phyloP scores from a whole-genome alignment of 2,888 invertebrate species.

The Lottia scabra region DNA sequence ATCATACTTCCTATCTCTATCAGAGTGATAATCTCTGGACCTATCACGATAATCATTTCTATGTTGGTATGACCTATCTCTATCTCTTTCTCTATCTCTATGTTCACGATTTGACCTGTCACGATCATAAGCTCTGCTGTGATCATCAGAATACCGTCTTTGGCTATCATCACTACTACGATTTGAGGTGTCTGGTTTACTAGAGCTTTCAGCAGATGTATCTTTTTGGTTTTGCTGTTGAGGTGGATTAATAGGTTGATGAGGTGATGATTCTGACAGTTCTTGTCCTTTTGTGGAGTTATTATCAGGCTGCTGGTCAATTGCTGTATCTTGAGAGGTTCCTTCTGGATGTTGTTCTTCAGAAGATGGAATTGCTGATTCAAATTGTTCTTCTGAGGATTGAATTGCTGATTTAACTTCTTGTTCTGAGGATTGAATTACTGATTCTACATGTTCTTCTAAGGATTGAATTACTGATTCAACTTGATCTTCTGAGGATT shows the following conservation, averaged over 20 bases:
- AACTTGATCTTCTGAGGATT: neutral
- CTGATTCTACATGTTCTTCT: neutral
- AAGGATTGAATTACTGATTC: too few relatives aligned
- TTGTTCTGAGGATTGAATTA: neutral
- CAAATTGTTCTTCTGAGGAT: neutral
- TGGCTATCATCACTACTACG: neutral
- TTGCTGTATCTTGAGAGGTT: neutral
- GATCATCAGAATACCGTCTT: neutral
- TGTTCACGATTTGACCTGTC: neutral
- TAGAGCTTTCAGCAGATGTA: neutral
- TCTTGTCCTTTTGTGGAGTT: neutral
- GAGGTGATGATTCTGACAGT: neutral
- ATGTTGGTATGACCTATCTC: neutral
- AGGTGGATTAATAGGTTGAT: neutral
- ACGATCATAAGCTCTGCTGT: too few relatives aligned
- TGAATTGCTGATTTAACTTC: neutral
- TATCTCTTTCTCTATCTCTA: neutral
- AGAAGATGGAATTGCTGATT: too few relatives aligned
- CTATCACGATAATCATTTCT: conserved; percentile 11
- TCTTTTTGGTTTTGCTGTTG: neutral
- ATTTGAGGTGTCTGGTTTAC: neutral
- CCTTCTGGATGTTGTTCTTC: neutral
- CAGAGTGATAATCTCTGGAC: conserved; percentile 8
- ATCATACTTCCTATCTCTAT: neutral
- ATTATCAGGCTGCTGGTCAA: neutral